phyloP scores from a whole-genome alignment of 37 sponge, comb jelly and placozoan species.

The Tethya wilhelma region DNA sequence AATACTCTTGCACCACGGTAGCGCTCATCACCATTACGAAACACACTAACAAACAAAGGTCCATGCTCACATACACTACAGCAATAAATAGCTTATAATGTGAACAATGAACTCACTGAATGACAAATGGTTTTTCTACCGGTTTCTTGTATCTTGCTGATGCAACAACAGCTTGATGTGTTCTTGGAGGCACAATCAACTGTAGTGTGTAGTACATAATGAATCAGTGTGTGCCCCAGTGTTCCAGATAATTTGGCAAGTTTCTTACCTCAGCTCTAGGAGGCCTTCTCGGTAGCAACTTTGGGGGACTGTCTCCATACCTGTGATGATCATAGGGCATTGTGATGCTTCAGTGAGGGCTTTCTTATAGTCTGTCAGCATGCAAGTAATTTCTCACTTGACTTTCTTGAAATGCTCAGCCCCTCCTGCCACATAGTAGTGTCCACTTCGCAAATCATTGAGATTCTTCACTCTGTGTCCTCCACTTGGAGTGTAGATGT shows the following conservation, averaged over 20 bases:
- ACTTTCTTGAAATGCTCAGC: conserved; percentile 76
- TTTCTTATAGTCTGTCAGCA: not conserved
- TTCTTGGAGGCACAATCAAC: not conserved
- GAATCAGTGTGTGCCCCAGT: not conserved
- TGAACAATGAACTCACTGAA: conserved; percentile 58
- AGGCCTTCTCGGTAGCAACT: conserved; percentile 18
- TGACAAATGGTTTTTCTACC: conserved; percentile 67
- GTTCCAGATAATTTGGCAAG: not conserved
- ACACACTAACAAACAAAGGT: conserved; percentile 51
- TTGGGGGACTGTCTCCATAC: conserved; percentile 17
- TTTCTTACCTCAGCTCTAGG: conserved; percentile 6
- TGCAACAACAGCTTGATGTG: conserved; percentile 31
- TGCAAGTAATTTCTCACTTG: conserved; percentile 24
- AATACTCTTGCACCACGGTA: conserved; percentile 69
- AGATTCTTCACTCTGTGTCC: conserved; percentile 68
- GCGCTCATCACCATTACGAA: conserved; percentile 81
- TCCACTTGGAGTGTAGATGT: conserved; percentile 78
- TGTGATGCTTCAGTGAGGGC: not conserved
- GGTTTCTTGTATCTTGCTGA: conserved; percentile 59
- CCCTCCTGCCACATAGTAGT: conserved; percentile 89
- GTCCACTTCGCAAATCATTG: conserved; percentile 58
- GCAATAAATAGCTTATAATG: not conserved
- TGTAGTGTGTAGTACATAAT: not conserved
- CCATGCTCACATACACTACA: not conserved
- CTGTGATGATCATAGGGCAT: not conserved